Evolutionary conservation across 2,888 invertebrate genomes (phyloP), one percentile per base, ranked within the genome.

Genomic region (Muschampia plurimacula): DNA sequence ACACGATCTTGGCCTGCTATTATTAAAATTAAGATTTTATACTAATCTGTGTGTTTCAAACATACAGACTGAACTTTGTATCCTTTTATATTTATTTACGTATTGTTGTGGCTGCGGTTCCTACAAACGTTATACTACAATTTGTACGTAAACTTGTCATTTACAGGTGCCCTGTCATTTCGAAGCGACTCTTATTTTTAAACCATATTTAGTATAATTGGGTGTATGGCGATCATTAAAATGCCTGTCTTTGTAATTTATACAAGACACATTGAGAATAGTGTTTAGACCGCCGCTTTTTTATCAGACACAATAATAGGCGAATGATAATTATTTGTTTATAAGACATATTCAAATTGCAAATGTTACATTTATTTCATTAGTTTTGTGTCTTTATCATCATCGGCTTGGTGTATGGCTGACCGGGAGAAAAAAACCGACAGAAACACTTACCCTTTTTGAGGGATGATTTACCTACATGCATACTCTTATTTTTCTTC

Each of bases 121-220:
- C 71, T 67, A 39, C 46, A 71, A 71, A 64, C 65, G 39, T 41
- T 49, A 71, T 22, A 49, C 71, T 66, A 71, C 65, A 66, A 71
- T 62, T 72, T 72, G 71, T 67, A 67, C 28, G 66, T 67, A 72
- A 60, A 52, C 49, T 71, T 46, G 71, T 71, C 49, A 67, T 71
- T 66, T 66, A 71, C 71, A 67, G 71, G 67, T 72, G 66, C 52
- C 62, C 67, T 72, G 62, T 72, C 72, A 72, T 72, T 72, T 67
- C 55, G 55, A 55, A 55, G 44, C 44, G 62, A 41, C 41, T 72
- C 72, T 72, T 72, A 36, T 72, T 67, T 65, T 72, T 3, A 72
- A 72, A 72, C 67, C 60, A 62, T 67, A 72, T 72, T 67, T 67
- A 72, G 72, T 72, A 67, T 72, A 72, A 72, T 67, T 72, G 72